Percentiles rank a stretch among this genome's conserved stretches.
phyloP scores from a whole-genome alignment of 2,797 vertebrate genomes.

The Fistularia tabacaria region DNA sequence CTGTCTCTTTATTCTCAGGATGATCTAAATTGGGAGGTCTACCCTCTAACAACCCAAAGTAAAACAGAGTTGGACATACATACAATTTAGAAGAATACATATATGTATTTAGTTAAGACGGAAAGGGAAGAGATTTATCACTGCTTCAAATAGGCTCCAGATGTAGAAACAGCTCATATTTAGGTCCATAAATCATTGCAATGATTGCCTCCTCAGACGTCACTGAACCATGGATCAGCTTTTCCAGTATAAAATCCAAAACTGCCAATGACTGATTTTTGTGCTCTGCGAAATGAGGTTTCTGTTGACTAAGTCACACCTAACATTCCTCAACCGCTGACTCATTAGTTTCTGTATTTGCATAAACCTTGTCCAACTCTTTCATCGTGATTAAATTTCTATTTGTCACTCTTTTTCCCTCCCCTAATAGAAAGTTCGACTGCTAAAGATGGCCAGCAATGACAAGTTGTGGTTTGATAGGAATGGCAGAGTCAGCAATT shows the following conservation, averaged over 20 bases:
- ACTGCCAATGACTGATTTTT: not conserved
- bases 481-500: slow-evolving; percentile 20
- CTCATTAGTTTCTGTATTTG: slow-evolving; percentile 37
- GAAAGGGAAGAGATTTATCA: slow-evolving; percentile 15
- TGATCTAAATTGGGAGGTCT: too few relatives aligned
- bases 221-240: too few relatives aligned
- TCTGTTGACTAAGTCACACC: slow-evolving; percentile 38
- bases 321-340: slow-evolving; percentile 37
- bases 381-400: slow-evolving; percentile 47
- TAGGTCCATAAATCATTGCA: not conserved
- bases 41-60: too few relatives aligned
- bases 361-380: slow-evolving; percentile 17
- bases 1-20: too few relatives aligned
- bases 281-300: slow-evolving; percentile 14
- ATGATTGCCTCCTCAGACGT: not conserved
- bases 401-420: slow-evolving; percentile 28
- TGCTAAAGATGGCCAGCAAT: slow-evolving; percentile 54
- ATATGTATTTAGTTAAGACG: slow-evolving; percentile 15
- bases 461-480: slow-evolving; percentile 29
- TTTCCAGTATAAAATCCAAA: not conserved
- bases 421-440: slow-evolving; percentile 28
- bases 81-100: not conserved
- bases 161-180: slow-evolving; percentile 5
- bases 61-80: slow-evolving; percentile 3
- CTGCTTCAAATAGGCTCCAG: slow-evolving; percentile 7